Evolutionary conservation across 35 echinoderm and acorn worm species (phyloP), one percentile per base, ranked within the genome.

Genomic region (Diadema setosum): DNA sequence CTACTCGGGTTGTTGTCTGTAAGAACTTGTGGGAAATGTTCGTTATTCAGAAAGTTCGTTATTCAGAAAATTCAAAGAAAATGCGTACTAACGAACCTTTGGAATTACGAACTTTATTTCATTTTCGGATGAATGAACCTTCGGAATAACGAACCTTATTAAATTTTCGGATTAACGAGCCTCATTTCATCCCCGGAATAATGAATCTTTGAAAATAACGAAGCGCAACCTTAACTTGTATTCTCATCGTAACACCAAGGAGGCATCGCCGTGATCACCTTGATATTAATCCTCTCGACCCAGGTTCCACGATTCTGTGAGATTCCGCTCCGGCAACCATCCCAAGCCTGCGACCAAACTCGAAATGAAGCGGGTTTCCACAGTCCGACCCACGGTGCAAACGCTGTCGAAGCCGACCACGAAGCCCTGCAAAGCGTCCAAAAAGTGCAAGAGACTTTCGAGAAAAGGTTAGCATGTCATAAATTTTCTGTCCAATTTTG

Each of bases 231-330:
- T 33, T 67, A 23, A 18, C 5, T 59, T 59, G 20, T 59, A 1
- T 59, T n/a, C n/a, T n/a, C n/a, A n/a, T n/a, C n/a, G n/a, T n/a
- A n/a, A n/a, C n/a, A n/a, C n/a, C n/a, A n/a, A n/a, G n/a, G n/a
- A n/a, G n/a, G n/a, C n/a, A n/a, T n/a, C n/a, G n/a, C n/a, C n/a
- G n/a, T n/a, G n/a, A n/a, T n/a, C n/a, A n/a, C n/a, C n/a, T n/a
- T n/a, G n/a, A n/a, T n/a, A n/a, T n/a, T n/a, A n/a, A n/a, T n/a
- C n/a, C n/a, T n/a, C n/a, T n/a, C n/a, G n/a, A n/a, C n/a, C n/a
- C 35, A 78, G 73, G 24, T 78, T 78, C 44, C 73, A 78, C 44
- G 73, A 78, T 36, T 78, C 73, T 44, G 73, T 78, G 24, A 14
- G 40, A n/a, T 78, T 78, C 73, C 73, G 73, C 1, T 25, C 39